Percentiles rank a stretch among this genome's conserved stretches.
Evolutionary conservation across 1,140 invertebrate genomes (phyloP).

Genomic region (Drosophila bipectinata): DNA sequence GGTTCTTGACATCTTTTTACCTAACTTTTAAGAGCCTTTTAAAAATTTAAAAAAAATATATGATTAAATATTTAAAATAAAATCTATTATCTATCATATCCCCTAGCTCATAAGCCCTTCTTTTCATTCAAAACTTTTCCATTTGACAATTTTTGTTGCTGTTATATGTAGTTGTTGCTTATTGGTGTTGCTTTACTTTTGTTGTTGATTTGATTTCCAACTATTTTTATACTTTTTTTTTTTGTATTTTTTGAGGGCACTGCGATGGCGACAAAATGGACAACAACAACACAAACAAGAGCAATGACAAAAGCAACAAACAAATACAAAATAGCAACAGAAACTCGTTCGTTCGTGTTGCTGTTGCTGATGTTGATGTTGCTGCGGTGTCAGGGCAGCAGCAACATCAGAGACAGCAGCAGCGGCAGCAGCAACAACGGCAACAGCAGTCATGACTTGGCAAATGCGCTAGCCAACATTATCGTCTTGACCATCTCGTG

Average conservation of each 20-base stretch:
- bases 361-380: slow-evolving; percentile 47
- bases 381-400: slow-evolving; percentile 62
- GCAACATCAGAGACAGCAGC: slow-evolving; percentile 32
- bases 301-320: slow-evolving; percentile 22
- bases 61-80: neutral
- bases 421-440: slow-evolving; percentile 13
- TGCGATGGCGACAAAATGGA: slow-evolving; percentile 72
- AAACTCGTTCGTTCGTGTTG: slow-evolving; percentile 51
- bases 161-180: slow-evolving; percentile 9
- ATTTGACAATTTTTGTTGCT: slow-evolving; percentile 13
- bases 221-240: slow-evolving; percentile 53
- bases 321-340: slow-evolving; percentile 30
- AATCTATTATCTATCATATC: neutral
- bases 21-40: no score
- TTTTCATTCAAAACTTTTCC: neutral
- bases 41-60: no score
- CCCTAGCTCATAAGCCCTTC: neutral
- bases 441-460: slow-evolving; percentile 66
- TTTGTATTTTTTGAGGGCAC: slow-evolving; percentile 49
- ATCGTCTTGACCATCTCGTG: slow-evolving; percentile 81
- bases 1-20: no score
- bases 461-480: slow-evolving; percentile 80
- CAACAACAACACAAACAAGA: slow-evolving; percentile 41
- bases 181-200: slow-evolving; percentile 40
- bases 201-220: slow-evolving; percentile 77